Base-by-base conservation (phyloP, 2,888 invertebrate species). In the Drosophila testacea region DNA sequence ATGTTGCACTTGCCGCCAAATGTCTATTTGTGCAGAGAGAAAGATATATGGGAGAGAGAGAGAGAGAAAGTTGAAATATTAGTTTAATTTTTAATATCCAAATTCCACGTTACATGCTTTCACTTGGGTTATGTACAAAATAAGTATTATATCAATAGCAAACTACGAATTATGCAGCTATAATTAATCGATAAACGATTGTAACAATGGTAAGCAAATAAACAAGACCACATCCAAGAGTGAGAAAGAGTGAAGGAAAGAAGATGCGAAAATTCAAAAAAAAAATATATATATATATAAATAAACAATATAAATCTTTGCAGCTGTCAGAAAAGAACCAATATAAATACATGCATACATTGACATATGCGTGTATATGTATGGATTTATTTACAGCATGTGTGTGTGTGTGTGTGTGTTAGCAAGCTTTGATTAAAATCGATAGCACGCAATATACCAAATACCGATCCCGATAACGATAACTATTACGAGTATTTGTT, bases 1-100 rank as follows among this genome's bases (percentile, higher is more conserved):
- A 94, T 57, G 95, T 94, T 52, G 95, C 95, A 42, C 48, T 61
- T 28, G 50, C 54, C 11, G 67, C 60, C 63, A 84, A 66, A 68
- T 84, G 81, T 83, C 84, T 84, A n/a, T 36, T 48, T 22, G 7
- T 9, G 6, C 7, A 32, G 11, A 10, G 10, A 10, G 44, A 1
- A 27, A 44, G 44, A 32, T 2, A 32, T 2, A 32, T 27, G 68
- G 47, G n/a, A 36, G 27, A 10, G 2, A 59, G 13, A 50, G 28
- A 38, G n/a, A n/a, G 22, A 55, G 41, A 51, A 11, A 11, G 9
- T 4, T 30, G 36, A 36, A 16, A 38, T 16, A 34, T 71, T 55
- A 46, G 30, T 55, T 52, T 34, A 4, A 44, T 44, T 39, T 47
- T 44, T 48, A 10, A 6, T 4, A 13, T 5, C 9, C 9, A 22